Base-by-base conservation (phyloP, 2,888 invertebrate genomes). In the Rambutsinella grinnellia region DNA sequence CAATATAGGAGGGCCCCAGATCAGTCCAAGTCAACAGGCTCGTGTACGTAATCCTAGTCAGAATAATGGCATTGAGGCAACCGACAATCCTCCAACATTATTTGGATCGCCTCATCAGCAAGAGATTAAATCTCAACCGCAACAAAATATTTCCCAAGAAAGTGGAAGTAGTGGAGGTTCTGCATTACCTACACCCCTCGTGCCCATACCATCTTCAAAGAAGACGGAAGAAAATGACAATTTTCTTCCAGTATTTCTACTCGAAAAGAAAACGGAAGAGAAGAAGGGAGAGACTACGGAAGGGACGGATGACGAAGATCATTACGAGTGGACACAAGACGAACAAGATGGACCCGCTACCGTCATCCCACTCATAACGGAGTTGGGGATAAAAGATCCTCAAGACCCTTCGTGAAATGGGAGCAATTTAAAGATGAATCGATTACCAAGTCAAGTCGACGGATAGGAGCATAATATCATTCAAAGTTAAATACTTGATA, bases 281-380 rank as follows among this genome's bases (percentile, higher is more conserved):
- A 61, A 27, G 36, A 60, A 56, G 44, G 61, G 19, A 15, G 70
- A 53, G 0, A 60, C 44, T 3, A 56, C 61, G 23, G 74, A 75
- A 6, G 78, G 57, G 8, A 67, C 67, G 5, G 72, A 68, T n/a
- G 78, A 79, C n/a, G 72, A 65, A 19, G 76, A 74, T 23, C 71
- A 71, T 21, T 61, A 57, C 23, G 76, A 79, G 46, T 58, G 78
- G 57, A 80, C 78, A 10, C 62, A 69, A 47, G 80, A 76, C 44
- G 77, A 69, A 61, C 65, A 78, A 46, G 81, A 81, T 47, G 80
- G 78, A 5, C 78, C 80, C 15, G 76, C 80, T 6, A 84, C 84
- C 2, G 83, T 81, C 1, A 83, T 84, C 28, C 84, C 84, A 3
- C 66, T 84, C 2, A 83, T 84, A 15, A 84, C 84, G 6, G 84